These are phyloP conservation scores for Tretioscincus oriximinensis DNA, from an alignment of 2,113 vertebrate genomes.

Conservation along the genomic window DNA sequence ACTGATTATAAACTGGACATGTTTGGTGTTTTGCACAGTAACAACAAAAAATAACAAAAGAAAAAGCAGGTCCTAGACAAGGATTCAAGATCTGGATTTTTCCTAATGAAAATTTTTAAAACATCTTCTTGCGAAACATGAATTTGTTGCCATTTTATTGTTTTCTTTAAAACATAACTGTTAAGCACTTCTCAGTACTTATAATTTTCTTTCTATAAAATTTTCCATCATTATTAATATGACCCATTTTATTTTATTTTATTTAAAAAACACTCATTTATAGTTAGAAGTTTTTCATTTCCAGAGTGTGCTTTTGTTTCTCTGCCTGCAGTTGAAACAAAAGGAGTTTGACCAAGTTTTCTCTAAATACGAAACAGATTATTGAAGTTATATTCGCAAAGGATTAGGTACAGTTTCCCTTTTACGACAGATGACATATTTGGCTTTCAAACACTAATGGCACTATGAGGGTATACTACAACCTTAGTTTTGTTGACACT, in stretches of 20 bases:
- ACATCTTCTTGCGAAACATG: conserved; percentile 51
- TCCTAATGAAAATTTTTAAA: conserved; percentile 60
- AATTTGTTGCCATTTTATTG: conserved; percentile 61
- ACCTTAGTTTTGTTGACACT: conserved; percentile 70
- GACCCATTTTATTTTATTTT: conserved; percentile 63
- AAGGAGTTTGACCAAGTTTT: conserved; percentile 74
- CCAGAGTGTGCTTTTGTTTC: conserved; percentile 76
- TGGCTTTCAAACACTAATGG: conserved; percentile 74
- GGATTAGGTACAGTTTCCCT: conserved; percentile 51
- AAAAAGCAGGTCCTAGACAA: conserved; percentile 80
- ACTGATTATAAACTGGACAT: conserved; percentile 83
- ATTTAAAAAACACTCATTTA: conserved; percentile 55
- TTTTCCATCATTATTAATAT: conserved; percentile 75
- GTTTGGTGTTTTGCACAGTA: conserved; percentile 83
- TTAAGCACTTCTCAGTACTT: conserved; percentile 62
- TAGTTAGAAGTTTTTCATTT: conserved; percentile 69
- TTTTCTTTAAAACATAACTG: conserved; percentile 67
- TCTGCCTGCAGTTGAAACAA: conserved; percentile 81
- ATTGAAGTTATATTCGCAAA: conserved; percentile 58
- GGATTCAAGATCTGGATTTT: conserved; percentile 76
- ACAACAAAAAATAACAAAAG: conserved; percentile 66
- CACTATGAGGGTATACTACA: conserved; percentile 68
- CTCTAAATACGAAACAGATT: conserved; percentile 51
- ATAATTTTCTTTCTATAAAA: conserved; percentile 69
- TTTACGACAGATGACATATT: conserved; percentile 58